These are phyloP conservation scores for Peromyscus polionotus DNA, from an alignment of 2,113 vertebrate species.

Conservation along the genomic window DNA sequence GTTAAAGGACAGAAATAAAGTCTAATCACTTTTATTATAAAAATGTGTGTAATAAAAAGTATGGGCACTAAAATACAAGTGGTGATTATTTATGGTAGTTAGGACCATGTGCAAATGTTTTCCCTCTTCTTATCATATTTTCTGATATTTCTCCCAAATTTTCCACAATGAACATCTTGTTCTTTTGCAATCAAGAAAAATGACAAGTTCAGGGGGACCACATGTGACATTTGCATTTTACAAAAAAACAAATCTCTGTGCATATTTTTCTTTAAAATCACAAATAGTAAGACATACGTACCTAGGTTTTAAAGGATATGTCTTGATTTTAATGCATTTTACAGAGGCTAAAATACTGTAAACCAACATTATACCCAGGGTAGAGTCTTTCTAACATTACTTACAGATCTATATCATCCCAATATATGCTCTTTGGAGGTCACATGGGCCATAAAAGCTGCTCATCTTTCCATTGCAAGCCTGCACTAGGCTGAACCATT, in stretches of 20 bases:
- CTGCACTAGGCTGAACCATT: background rate
- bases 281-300: background rate
- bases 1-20: conserved; percentile 11
- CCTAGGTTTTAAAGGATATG: background rate
- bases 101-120: background rate
- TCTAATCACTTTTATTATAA: conserved; percentile 13
- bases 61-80: background rate
- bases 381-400: background rate
- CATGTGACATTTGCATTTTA: conserved; percentile 38
- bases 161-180: conserved; percentile 7
- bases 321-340: background rate
- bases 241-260: background rate
- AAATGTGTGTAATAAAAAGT: conserved; percentile 16
- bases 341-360: conserved; percentile 1
- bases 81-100: background rate
- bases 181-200: conserved; percentile 18
- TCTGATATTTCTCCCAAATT: background rate
- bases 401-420: background rate
- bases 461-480: background rate
- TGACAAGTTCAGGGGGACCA: background rate
- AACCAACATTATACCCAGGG: background rate
- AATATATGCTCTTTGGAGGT: background rate
- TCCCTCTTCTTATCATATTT: background rate
- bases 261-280: conserved; percentile 17
- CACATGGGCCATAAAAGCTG: background rate